These are phyloP conservation scores for Nerophis ophidion DNA, from an alignment of 2,113 vertebrate species.

Conservation along the genomic window DNA sequence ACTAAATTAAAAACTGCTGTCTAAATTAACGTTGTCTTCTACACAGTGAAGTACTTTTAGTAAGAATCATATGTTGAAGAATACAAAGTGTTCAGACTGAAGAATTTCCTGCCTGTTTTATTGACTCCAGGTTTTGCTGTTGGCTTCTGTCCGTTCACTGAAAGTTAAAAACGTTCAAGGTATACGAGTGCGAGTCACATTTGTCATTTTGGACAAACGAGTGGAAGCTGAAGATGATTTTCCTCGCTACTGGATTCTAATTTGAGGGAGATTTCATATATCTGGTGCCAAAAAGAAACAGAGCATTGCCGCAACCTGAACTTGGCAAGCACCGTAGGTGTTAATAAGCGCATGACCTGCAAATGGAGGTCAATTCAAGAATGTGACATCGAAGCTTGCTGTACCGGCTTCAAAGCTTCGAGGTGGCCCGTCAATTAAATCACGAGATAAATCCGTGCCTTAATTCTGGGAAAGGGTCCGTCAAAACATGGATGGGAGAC, in stretches of 20 bases:
- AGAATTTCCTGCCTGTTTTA: conserved; percentile 55
- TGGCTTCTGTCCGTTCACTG: conserved; percentile 36
- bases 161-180: conserved; percentile 28
- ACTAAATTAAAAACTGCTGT: too few species aligned
- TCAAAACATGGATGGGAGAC: not conserved
- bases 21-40: too few species aligned
- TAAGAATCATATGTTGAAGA: conserved; percentile 41
- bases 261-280: conserved; percentile 23
- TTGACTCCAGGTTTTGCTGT: conserved; percentile 51
- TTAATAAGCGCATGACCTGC: conserved; percentile 31
- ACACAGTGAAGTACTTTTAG: conserved; percentile 13
- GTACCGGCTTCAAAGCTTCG: not conserved
- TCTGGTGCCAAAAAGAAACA: conserved; percentile 31
- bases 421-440: conserved; percentile 4
- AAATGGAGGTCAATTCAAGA: conserved; percentile 17
- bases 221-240: conserved; percentile 27
- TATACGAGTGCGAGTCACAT: conserved; percentile 31
- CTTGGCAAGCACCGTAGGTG: conserved; percentile 26
- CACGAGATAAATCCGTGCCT: not conserved
- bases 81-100: conserved; percentile 45
- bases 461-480: not conserved
- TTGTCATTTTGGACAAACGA: conserved; percentile 8
- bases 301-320: conserved; percentile 10
- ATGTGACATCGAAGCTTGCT: not conserved
- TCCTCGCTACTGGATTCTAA: conserved; percentile 22